Conservation (phyloP, 92 coral and sea anemone species). For the Porites lobata region DNA sequence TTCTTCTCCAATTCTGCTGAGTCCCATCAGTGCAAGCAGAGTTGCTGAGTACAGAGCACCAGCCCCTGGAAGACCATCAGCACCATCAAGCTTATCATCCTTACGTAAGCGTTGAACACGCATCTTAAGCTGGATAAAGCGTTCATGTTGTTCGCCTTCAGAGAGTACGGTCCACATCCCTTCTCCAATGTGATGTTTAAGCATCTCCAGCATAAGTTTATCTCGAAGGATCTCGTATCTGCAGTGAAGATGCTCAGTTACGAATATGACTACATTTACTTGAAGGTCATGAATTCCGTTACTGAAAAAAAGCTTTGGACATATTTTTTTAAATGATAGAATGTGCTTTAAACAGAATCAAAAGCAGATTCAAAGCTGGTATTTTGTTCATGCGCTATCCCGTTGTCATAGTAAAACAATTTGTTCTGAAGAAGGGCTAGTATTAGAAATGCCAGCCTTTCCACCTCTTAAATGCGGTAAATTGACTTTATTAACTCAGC, state of each 20-base stretch:
- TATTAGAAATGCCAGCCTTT: too few relatives aligned
- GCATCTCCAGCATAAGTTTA: conserved; percentile 83
- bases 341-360: too few relatives aligned
- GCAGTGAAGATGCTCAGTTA: neutral
- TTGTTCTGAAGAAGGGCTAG: too few relatives aligned
- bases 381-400: too few relatives aligned
- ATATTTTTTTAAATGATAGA: too few relatives aligned
- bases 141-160: conserved; percentile 86
- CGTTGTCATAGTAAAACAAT: too few relatives aligned
- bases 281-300: too few relatives aligned
- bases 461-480: too few relatives aligned
- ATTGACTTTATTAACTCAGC: too few relatives aligned
- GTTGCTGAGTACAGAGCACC: conserved; percentile 52
- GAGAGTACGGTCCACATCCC: conserved; percentile 99
- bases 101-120: conserved; percentile 82
- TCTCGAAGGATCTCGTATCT: conserved; percentile 93
- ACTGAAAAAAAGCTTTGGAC: too few relatives aligned
- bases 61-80: conserved; percentile 77
- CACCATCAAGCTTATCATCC: conserved; percentile 84
- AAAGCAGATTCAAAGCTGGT: too few relatives aligned
- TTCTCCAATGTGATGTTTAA: conserved; percentile 87
- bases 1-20: conserved; percentile 77
- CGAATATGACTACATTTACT: too few relatives aligned
- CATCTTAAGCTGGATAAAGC: conserved; percentile 82
- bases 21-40: conserved; percentile 89